A percentile compares a stretch with the other conserved stretches of the same genome.
phyloP scores from a whole-genome alignment of 2,797 vertebrate genomes.

The Muscicapa comitata region DNA sequence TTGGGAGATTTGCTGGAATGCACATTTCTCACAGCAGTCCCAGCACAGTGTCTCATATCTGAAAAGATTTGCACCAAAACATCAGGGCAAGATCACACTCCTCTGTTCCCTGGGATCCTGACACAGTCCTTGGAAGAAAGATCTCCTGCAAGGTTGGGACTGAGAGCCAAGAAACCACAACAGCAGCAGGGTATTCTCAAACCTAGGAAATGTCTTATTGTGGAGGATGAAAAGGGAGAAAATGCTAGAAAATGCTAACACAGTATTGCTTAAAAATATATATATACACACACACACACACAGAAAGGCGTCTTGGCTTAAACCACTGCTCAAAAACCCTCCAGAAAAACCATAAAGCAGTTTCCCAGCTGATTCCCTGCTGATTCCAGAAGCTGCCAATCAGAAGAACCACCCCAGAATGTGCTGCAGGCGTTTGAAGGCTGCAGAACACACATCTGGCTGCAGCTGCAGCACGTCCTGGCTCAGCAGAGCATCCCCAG shows the following conservation, averaged over 20 bases:
- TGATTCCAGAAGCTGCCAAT: neutral
- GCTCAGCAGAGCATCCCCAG: neutral
- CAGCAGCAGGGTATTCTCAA: neutral
- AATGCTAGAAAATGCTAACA: neutral
- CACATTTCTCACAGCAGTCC: neutral
- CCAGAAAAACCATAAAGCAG: neutral
- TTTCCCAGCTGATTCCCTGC: neutral
- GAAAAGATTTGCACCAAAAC: neutral
- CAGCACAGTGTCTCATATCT: neutral
- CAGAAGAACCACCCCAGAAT: neutral
- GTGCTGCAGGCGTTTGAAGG: rapidly evolving
- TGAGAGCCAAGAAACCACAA: neutral
- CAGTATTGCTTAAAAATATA: neutral
- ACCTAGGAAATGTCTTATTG: neutral
- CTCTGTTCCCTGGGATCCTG: neutral
- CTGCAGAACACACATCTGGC: neutral
- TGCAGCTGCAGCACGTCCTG: neutral
- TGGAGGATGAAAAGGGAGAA: neutral
- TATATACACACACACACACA: rapidly evolving
- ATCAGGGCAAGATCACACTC: neutral
- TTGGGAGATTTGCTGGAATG: rapidly evolving
- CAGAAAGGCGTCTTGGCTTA: neutral
- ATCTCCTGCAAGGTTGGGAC: neutral
- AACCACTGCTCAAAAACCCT: neutral
- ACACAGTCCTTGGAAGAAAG: neutral